Evolutionary conservation across 2,888 invertebrate species (phyloP), one percentile per base, ranked within the genome.

Genomic region (Drosophila aldrichi): DNA sequence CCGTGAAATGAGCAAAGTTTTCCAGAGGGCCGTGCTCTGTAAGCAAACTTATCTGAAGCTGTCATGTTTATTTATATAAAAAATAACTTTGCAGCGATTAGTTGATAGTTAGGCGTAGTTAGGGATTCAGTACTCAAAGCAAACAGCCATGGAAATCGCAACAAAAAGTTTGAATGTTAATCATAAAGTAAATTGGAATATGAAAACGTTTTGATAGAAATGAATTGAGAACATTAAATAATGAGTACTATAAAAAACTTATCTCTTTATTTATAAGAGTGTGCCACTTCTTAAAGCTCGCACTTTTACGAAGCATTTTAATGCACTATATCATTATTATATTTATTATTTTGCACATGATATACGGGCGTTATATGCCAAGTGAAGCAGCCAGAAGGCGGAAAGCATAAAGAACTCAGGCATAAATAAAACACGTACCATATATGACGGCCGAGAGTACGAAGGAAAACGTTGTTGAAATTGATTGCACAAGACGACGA

Each of bases 1-100:
- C 43, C 32, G 49, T 40, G 48, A 77, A 77, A 71, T 75, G 65
- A 71, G 54, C 66, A 78, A 78, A 76, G 74, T 78, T 76, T 77
- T 56, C 18, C 46, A 7, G 10, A n/a, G 25, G 2, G 9, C 29
- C 12, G 18, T 5, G 32, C 20, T 51, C 18, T 40, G 7, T 20
- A 41, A 12, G 5, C 22, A 14, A 46, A 57, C 57, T 57, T 49
- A 29, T 59, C 65, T 55, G 34, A 57, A 59, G 67, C 66, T 65
- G 62, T 59, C 69, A 49, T 74, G 67, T 65, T 78, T 77, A 69
- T 74, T 68, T 62, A 61, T 49, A 59, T 67, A 52, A 16, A 16
- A 16, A 64, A 44, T 44, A 76, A 65, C 38, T 61, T 74, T 65
- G 41, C 25, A 65, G 41, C 60, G 46, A 55, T 76, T 75, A 75